Percentiles rank a stretch among this genome's conserved stretches.
phyloP scores from a whole-genome alignment of 2,797 vertebrate species.

The Poeciliopsis gracilis region DNA sequence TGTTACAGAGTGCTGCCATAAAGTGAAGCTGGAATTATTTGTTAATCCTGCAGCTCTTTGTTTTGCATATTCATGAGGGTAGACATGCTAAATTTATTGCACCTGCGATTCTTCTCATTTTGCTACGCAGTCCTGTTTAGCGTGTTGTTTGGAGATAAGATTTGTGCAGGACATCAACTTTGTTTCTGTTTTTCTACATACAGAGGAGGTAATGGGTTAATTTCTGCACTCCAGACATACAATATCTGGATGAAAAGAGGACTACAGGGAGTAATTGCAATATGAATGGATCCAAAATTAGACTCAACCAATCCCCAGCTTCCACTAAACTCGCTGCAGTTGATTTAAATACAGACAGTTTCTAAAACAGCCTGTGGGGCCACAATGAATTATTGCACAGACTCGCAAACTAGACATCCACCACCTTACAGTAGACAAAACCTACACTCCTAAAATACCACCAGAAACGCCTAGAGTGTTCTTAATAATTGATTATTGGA shows the following conservation, averaged over 20 bases:
- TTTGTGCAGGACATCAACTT: not conserved
- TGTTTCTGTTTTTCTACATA: slow-evolving; percentile 29
- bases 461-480: slow-evolving; percentile 69
- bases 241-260: slow-evolving; percentile 37
- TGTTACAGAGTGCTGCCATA: no score
- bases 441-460: slow-evolving; percentile 75
- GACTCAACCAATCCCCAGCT: slow-evolving; percentile 36
- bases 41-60: not conserved
- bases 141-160: not conserved
- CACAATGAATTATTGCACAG: slow-evolving; percentile 74
- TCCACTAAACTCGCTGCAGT: slow-evolving; percentile 55
- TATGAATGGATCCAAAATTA: slow-evolving; percentile 45
- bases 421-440: slow-evolving; percentile 75
- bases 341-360: slow-evolving; percentile 74
- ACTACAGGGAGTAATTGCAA: slow-evolving; percentile 36
- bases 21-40: no score
- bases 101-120: not conserved
- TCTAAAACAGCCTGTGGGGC: slow-evolving; percentile 68
- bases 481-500: slow-evolving; percentile 74
- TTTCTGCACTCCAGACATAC: slow-evolving; percentile 15
- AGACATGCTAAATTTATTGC: not conserved
- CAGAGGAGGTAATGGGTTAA: slow-evolving; percentile 21
- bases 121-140: not conserved
- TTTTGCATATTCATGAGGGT: not conserved
- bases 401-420: slow-evolving; percentile 70